These are phyloP conservation scores for Nomada goodeniana DNA, from an alignment of 2,888 invertebrate genomes.

Conservation along the genomic window DNA sequence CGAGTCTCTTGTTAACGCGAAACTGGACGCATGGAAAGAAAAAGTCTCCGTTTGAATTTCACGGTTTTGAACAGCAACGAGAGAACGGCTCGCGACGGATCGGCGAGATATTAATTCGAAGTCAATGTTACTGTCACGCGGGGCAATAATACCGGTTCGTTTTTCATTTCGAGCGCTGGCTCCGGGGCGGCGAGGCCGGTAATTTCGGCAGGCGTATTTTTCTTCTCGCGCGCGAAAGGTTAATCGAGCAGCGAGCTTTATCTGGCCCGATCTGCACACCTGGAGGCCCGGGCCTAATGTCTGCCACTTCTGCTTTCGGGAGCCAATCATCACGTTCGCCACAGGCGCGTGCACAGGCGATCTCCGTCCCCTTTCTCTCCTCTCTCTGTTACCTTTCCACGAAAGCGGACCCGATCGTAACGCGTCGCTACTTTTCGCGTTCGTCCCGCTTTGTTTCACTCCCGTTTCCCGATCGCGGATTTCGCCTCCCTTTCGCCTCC, in stretches of 20 bases:
- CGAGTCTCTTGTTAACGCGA: too few species aligned
- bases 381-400: conserved; percentile 21
- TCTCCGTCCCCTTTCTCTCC: conserved; percentile 50
- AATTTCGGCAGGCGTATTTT: conserved; percentile 68
- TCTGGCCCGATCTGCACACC: conserved; percentile 71
- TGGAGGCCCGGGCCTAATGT: conserved; percentile 72
- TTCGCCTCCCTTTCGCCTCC: too few species aligned
- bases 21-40: too few species aligned
- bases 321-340: conserved; percentile 74
- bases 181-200: conserved; percentile 9
- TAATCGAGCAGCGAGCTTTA: conserved; percentile 72
- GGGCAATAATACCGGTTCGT: conserved; percentile 35
- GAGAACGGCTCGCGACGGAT: too few species aligned
- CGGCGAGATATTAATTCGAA: too few species aligned
- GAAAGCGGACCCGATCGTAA: conserved; percentile 32
- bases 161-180: too few species aligned
- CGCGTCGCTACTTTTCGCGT: conserved; percentile 43
- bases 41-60: too few species aligned
- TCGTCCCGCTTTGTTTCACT: conserved; percentile 37
- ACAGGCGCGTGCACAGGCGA: conserved; percentile 71
- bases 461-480: not conserved
- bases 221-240: conserved; percentile 70
- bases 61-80: too few species aligned
- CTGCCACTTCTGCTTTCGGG: conserved; percentile 70
- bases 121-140: not conserved